Evolutionary conservation across 2,888 invertebrate genomes (phyloP).

Genomic region (Agonopterix heracliana): DNA sequence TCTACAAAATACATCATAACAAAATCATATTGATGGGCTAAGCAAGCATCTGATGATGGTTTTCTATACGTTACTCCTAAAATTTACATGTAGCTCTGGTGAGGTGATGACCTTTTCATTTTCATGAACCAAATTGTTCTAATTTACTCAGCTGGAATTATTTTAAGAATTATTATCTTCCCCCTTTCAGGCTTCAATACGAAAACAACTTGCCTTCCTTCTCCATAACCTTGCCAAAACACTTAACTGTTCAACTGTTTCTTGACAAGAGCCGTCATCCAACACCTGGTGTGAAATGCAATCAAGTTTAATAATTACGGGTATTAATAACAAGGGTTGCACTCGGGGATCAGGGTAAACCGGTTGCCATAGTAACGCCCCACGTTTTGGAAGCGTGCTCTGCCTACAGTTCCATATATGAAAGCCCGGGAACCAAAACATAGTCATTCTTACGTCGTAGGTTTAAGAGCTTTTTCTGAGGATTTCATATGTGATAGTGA

Average conservation of each 20-base stretch:
- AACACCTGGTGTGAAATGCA: slow-evolving; percentile 75
- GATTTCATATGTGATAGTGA: background rate
- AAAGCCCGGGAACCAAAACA: background rate
- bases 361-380: slow-evolving; percentile 69
- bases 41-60: too few species aligned
- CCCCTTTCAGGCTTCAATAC: too few species aligned
- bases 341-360: slow-evolving; percentile 43
- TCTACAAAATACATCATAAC: too few species aligned
- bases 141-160: too few species aligned
- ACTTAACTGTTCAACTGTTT: slow-evolving; percentile 18
- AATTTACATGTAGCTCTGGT: too few species aligned
- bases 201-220: too few species aligned
- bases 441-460: background rate
- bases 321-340: slow-evolving; percentile 75
- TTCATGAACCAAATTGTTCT: too few species aligned
- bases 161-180: too few species aligned
- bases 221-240: too few species aligned
- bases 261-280: slow-evolving; percentile 62
- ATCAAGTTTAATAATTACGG: slow-evolving; percentile 75
- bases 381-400: slow-evolving; percentile 57
- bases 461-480: background rate
- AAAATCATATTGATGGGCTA: too few species aligned
- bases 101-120: too few species aligned
- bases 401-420: slow-evolving; percentile 14
- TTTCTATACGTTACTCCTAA: too few species aligned